Evolutionary conservation across 2,797 vertebrate species (phyloP), one percentile per base, ranked within the genome.

Genomic region (Corythornis leucogaster): DNA sequence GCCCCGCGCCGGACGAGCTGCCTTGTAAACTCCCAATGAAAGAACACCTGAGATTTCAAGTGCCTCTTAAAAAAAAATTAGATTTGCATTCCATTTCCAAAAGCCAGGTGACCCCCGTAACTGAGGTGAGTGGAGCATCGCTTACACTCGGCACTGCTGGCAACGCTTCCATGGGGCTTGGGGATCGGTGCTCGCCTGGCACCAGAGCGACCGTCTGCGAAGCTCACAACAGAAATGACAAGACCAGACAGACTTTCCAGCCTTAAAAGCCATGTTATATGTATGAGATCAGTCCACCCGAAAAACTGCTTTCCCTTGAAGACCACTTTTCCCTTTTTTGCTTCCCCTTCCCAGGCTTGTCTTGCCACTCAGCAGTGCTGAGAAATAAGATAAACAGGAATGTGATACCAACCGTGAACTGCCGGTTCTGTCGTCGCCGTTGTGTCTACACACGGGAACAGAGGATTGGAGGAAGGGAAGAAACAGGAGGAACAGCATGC

Each of bases 351-450:
- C 96, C 97, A 97, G 97, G 97, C 98, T 98, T 98, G 98, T 97
- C 96, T 98, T 98, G 98, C 97, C 94, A 92, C 97, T 97, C 97
- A 98, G 97, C 97, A 93, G 77, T 2, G 97, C 97, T 97, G 97
- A 97, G 97, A 93, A 97, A 97, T 96, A 97, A 97, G 97, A 97
- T 94, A 97, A 98, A 98, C 96, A 98, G 96, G 96, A 98, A 98
- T 98, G 98, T 98, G 98, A 98, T 99, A 99, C 99, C 98, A 99
- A 99, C 99, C 99, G 98, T 99, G 99, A 99, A 98, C 98, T 97
- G 99, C 99, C 71, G 99, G 98, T 98, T 99, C 99, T 98, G 99
- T 98, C 98, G 98, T 99, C 98, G 99, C 98, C 98, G 98, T 98
- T 97, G 99, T 98, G 98, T 99, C 99, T 99, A 99, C 98, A 99